Evolutionary conservation across 1,140 invertebrate genomes (phyloP).

Genomic region (Cydia amplana): DNA sequence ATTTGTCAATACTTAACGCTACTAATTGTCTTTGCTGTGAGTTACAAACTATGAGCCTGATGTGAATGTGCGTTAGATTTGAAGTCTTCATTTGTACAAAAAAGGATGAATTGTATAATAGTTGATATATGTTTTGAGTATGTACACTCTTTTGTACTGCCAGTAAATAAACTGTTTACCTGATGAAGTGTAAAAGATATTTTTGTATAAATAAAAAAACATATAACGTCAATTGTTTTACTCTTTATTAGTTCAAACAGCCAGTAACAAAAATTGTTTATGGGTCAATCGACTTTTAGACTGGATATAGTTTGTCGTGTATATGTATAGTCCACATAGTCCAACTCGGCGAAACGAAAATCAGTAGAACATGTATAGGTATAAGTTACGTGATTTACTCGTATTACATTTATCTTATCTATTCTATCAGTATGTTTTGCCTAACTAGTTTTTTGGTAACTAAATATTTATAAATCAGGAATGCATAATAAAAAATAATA

Average conservation of each 20-base stretch:
- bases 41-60: neutral
- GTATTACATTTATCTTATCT: neutral
- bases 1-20: too few relatives aligned
- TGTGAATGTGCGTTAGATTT: neutral
- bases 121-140: conserved; percentile 22
- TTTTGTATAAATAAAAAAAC: conserved; percentile 21
- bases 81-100: neutral
- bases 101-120: conserved; percentile 19
- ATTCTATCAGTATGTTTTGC: conserved; percentile 2
- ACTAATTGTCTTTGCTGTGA: too few relatives aligned
- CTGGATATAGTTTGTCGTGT: too few relatives aligned
- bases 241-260: neutral
- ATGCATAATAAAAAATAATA: conserved; percentile 17
- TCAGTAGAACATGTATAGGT: neutral
- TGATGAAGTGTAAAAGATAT: conserved; percentile 2
- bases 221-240: neutral
- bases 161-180: conserved; percentile 22
- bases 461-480: conserved; percentile 33
- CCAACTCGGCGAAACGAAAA: too few relatives aligned
- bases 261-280: neutral
- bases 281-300: neutral
- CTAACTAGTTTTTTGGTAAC: conserved; percentile 44
- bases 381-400: neutral
- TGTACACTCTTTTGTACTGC: conserved; percentile 20
- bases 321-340: too few relatives aligned